phyloP scores from a whole-genome alignment of 2,113 vertebrate genomes.

The Hydrochoerus hydrochaeris region DNA sequence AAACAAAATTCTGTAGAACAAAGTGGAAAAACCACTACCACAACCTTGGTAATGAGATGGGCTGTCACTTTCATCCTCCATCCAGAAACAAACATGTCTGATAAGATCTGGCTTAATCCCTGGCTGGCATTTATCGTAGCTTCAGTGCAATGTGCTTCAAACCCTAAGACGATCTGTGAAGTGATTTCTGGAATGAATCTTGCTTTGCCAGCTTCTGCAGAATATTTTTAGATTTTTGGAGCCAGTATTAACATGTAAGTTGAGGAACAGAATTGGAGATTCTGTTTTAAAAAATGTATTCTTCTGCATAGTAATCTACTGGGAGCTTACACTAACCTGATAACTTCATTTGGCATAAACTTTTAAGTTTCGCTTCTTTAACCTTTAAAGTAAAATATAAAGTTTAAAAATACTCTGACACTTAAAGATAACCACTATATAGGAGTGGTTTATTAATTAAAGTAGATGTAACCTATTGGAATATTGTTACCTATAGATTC shows the following conservation, averaged over 20 bases:
- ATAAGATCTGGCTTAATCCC: constrained; percentile 33
- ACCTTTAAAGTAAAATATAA: background rate
- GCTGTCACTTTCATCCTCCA: background rate
- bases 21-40: background rate
- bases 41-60: background rate
- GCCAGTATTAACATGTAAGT: background rate
- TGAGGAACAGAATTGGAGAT: background rate
- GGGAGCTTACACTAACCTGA: background rate
- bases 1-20: background rate
- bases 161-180: constrained; percentile 43
- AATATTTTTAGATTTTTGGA: background rate
- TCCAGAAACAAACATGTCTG: background rate
- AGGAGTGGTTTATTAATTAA: background rate
- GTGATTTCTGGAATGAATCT: constrained; percentile 62
- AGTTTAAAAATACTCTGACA: background rate
- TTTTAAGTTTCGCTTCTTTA: background rate
- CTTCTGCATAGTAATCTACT: background rate
- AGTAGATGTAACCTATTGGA: background rate
- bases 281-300: constrained; percentile 9
- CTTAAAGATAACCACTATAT: background rate
- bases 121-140: background rate
- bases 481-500: background rate
- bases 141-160: constrained; percentile 56
- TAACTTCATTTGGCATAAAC: background rate
- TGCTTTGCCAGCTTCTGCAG: background rate